A percentile compares a stretch with the other conserved stretches of the same genome.
phyloP scores from a whole-genome alignment of 2,113 vertebrate species.

The Rhizomys pruinosus region DNA sequence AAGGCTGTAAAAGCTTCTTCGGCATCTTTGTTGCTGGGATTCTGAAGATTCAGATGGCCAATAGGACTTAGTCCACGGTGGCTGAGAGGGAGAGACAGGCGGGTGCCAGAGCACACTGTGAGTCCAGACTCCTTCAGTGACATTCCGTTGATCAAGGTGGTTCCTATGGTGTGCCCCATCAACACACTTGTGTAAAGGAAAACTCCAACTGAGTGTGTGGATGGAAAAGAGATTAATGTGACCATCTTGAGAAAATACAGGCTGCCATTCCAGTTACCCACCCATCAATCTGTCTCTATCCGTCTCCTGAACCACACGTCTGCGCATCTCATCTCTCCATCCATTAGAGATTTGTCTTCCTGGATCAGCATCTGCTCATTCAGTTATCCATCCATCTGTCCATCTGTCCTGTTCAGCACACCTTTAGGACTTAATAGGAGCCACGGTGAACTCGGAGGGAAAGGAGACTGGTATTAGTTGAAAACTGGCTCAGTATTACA shows the following conservation, averaged over 20 bases:
- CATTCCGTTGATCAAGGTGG: neutral
- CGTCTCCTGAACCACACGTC: neutral
- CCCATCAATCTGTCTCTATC: neutral
- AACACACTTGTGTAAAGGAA: neutral
- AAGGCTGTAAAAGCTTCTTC: neutral
- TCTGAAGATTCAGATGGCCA: neutral
- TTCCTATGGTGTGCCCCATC: neutral
- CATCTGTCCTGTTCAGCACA: neutral
- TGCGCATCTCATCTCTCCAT: neutral
- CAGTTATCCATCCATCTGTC: neutral
- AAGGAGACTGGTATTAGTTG: neutral
- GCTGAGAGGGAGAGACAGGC: neutral
- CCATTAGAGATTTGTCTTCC: neutral
- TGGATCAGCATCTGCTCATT: neutral
- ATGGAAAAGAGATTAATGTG: neutral
- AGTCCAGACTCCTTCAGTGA: neutral
- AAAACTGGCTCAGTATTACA: neutral
- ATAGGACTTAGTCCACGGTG: neutral
- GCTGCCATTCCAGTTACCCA: neutral
- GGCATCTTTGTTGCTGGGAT: neutral
- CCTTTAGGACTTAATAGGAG: neutral
- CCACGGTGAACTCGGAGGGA: neutral
- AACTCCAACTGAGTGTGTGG: neutral
- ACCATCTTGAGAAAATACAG: conserved; percentile 5
- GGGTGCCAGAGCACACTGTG: neutral